Evolutionary conservation across 1,140 invertebrate genomes (phyloP).

Genomic region (Metopolophium dirhodum): DNA sequence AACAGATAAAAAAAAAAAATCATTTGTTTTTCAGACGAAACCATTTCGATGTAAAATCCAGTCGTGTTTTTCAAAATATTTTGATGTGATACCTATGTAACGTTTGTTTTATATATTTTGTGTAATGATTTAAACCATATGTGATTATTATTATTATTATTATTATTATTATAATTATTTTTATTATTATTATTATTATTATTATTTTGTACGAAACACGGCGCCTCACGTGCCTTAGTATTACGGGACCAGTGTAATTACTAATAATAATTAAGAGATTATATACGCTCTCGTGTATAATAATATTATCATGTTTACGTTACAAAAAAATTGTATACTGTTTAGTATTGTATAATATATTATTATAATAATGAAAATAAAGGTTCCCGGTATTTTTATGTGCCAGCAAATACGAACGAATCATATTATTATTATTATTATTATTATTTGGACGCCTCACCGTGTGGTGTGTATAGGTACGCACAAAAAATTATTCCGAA

Average conservation of each 20-base stretch:
- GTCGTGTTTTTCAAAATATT: conserved; percentile 35
- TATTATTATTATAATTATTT: conserved; percentile 34
- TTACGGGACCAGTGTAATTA: conserved; percentile 57
- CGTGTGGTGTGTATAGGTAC: background rate
- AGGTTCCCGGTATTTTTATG: conserved; percentile 51
- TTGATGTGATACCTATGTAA: conserved; percentile 51
- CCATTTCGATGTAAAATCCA: conserved; percentile 4
- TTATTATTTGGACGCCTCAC: background rate
- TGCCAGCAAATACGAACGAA: conserved; percentile 25
- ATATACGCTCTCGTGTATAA: conserved; percentile 3
- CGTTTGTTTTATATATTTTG: conserved; percentile 41
- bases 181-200: conserved; percentile 22
- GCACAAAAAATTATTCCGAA: background rate
- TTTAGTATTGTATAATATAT: conserved; percentile 43
- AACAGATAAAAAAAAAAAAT: background rate
- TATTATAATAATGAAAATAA: conserved; percentile 49
- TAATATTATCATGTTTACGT: background rate
- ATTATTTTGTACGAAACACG: conserved; percentile 46
- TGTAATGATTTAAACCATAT: conserved; percentile 36
- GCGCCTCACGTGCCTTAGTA: conserved; percentile 53
- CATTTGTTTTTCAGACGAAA: background rate
- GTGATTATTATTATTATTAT: conserved; percentile 48
- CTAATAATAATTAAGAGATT: conserved; percentile 41
- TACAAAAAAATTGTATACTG: conserved; percentile 24
- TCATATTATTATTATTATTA: conserved; percentile 23